A percentile compares a stretch with the other conserved stretches of the same genome.
These are phyloP conservation scores for Dolichotis patagonum DNA, from an alignment of 2,113 vertebrate genomes.

Conservation along the genomic window DNA sequence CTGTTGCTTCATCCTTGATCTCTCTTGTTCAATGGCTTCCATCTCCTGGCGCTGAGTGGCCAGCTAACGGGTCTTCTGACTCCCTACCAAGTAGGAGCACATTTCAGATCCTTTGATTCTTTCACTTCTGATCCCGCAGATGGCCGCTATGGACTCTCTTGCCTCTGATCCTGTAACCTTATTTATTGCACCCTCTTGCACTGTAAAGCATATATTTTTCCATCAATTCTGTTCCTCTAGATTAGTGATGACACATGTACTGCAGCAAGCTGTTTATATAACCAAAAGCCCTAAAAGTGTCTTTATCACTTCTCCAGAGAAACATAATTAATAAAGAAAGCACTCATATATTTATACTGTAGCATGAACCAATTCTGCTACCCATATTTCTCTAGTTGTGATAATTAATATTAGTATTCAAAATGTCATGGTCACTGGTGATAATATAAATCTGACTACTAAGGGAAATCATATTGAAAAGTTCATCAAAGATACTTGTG, in stretches of 20 bases:
- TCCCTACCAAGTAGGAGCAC: not conserved
- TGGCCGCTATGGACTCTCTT: too few relatives aligned
- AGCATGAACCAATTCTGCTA: not conserved
- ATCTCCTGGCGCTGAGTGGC: not conserved
- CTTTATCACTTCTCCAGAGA: not conserved
- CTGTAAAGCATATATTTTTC: not conserved
- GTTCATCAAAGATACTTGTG: not conserved
- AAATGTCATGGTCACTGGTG: not conserved
- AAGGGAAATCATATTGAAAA: not conserved
- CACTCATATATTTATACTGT: not conserved
- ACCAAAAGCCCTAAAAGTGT: not conserved
- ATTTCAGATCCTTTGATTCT: not conserved
- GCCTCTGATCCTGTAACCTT: not conserved
- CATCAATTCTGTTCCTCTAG: not conserved
- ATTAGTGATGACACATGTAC: not conserved
- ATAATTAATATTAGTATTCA: not conserved
- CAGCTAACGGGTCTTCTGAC: not conserved
- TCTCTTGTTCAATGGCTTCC: not conserved
- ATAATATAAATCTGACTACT: not conserved
- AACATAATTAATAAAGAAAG: not conserved
- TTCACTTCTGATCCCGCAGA: not conserved
- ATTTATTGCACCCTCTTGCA: not conserved
- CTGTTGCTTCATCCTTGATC: not conserved
- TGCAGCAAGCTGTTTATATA: not conserved
- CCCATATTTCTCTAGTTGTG: not conserved